These are phyloP conservation scores for Heliconius ethilla DNA, from an alignment of 2,888 invertebrate genomes.

Conservation along the genomic window DNA sequence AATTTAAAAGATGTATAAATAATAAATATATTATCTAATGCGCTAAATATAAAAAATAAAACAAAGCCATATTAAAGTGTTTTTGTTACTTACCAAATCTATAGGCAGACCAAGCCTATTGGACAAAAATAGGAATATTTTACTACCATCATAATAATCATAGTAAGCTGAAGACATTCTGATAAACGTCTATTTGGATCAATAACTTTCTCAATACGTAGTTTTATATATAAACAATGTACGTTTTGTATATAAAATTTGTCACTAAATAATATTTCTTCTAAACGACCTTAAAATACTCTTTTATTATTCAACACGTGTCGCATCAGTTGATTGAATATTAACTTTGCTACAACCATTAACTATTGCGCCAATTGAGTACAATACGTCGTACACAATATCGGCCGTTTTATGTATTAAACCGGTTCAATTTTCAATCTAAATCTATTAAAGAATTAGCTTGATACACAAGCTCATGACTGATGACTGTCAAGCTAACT, in stretches of 20 bases:
- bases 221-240: neutral
- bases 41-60: slow-evolving; percentile 49
- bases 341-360: slow-evolving; percentile 36
- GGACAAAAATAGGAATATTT: slow-evolving; percentile 86
- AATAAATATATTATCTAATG: neutral
- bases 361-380: slow-evolving; percentile 41
- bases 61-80: slow-evolving; percentile 23
- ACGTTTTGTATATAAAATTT: slow-evolving; percentile 5
- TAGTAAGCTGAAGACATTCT: slow-evolving; percentile 62
- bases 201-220: slow-evolving; percentile 22
- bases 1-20: neutral
- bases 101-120: slow-evolving; percentile 87
- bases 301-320: slow-evolving; percentile 24
- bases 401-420: slow-evolving; percentile 40
- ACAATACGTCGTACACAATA: slow-evolving; percentile 39
- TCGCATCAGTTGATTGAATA: slow-evolving; percentile 33
- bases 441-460: slow-evolving; percentile 20
- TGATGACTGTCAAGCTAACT: slow-evolving; percentile 4
- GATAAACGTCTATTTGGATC: slow-evolving; percentile 27
- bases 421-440: slow-evolving; percentile 40
- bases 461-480: slow-evolving; percentile 17
- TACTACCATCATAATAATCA: slow-evolving; percentile 86
- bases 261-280: slow-evolving; percentile 16
- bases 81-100: slow-evolving; percentile 85
- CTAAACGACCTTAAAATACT: slow-evolving; percentile 27